Base-by-base conservation (phyloP, 2,888 invertebrate genomes). In the Drosophila basisetae region DNA sequence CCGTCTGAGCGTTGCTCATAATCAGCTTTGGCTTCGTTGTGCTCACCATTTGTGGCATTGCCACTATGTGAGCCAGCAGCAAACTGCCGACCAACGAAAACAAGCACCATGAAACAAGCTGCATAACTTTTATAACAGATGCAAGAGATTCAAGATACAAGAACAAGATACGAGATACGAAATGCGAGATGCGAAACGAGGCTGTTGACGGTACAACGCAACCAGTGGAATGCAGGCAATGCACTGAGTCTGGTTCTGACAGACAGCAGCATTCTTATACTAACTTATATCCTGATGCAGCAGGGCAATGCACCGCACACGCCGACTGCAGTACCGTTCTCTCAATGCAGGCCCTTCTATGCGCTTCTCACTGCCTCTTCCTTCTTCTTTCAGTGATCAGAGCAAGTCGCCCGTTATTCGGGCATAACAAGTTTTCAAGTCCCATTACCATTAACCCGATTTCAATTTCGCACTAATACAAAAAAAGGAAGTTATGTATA, bases 381-480 rank as follows among this genome's bases (percentile, higher is more conserved):
- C 53, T 18, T 16, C 54, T 25, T 35, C 25, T 25, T 9, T n/a
- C 39, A 39, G 22, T 67, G 18, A 35, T 33, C 22, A 4, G 18
- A 18, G 43, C 31, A 22, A 33, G 28, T 31, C 28, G 35, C 16
- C 16, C 78, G 50, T 71, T 84, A 70, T 71, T 67, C 58, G 77
- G 76, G 28, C 71, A 86, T 75, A 86, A 86, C 85, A 81, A 89
- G 85, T 89, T 86, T 83, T 66, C 25, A 33, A 30, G 49, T 43
- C 58, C 43, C 74, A 78, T 89, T 78, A 78, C 74, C 86, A 89
- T 90, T 90, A 86, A 86, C 91, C 85, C 91, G 89, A 86, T 89
- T 86, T 72, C 63, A 70, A 69, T 61, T 56, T 73, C 53, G 50
- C 64, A 72, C 73, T 66, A 54, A 64, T 49, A 55, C 54, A 47